Base-by-base conservation (phyloP, 2,797 vertebrate genomes). In the Morelia viridis region DNA sequence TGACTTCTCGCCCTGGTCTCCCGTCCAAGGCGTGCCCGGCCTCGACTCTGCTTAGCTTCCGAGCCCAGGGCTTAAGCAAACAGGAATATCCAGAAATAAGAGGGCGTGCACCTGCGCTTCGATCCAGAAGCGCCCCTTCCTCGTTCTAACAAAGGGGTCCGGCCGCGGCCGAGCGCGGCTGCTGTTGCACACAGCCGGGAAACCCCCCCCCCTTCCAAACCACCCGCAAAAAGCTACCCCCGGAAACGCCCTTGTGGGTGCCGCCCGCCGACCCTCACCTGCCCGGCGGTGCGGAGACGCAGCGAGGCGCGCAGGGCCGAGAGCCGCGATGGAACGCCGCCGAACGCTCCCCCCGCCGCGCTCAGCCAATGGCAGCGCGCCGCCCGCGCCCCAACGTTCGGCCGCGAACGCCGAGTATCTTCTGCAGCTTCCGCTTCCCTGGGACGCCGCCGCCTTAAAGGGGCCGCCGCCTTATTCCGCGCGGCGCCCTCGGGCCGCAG, bases 391-490 rank as follows among this genome's bases (percentile, higher is more conserved):
- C 28, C 64, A 19, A 53, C 91, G 83, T 90, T 87, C 91, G 22
- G 12, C 13, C 3, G 35, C 10, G 88, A 89, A 80, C 65, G 91
- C 62, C 0, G 62, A 50, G 88, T 46, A n/a, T 46, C 60, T 56
- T 0, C 46, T 26, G 26, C 5, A 3, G 46, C 76, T 57, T 85
- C 80, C 80, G 7, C 50, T 5, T 24, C 76, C 1, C 31, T 17
- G 26, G n/a, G 2, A 9, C 41, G 28, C 11, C 41, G 19, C 28
- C 64, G 22, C 53, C 87, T 92, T 92, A 92, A 92, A 89, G 91
- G 13, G 61, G 2, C 87, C 26, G 76, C 10, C n/a, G 56, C 4
- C 13, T 26, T 9, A 0, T 61, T 15, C 6, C 56, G 3, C 65
- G 2, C 7, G 19, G 28, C 13, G 1, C 28, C 62, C 19, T 35